Evolutionary conservation across 2,888 invertebrate genomes (phyloP).

Genomic region (Pyralis farinalis): DNA sequence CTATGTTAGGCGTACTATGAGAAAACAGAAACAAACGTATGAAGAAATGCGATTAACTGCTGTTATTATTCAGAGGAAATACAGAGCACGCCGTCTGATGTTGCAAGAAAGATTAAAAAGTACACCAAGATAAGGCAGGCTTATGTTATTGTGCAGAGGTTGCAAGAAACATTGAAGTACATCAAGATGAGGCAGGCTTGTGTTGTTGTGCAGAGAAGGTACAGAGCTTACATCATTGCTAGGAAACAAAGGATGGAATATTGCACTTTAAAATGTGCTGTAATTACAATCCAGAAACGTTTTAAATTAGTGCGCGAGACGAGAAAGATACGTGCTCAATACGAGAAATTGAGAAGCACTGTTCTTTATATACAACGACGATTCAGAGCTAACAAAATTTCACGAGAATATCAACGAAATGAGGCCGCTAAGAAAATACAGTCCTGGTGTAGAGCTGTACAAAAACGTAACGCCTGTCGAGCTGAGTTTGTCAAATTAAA

Average conservation of each 20-base stretch:
- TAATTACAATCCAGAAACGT: slow-evolving; percentile 55
- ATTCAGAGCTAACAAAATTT: slow-evolving; percentile 42
- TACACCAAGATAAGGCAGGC: slow-evolving; percentile 52
- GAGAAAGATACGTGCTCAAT: slow-evolving; percentile 36
- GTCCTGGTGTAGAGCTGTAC: slow-evolving; percentile 49
- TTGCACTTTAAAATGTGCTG: slow-evolving; percentile 38
- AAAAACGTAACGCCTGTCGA: slow-evolving; percentile 40
- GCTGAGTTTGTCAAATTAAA: slow-evolving; percentile 38
- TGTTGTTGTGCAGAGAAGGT: slow-evolving; percentile 60
- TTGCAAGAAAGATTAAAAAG: slow-evolving; percentile 40
- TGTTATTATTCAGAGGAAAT: slow-evolving; percentile 50
- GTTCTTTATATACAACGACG: slow-evolving; percentile 52
- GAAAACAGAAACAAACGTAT: slow-evolving; percentile 38
- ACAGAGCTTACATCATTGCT: slow-evolving; percentile 37
- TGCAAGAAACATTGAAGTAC: slow-evolving; percentile 49
- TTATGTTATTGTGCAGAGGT: slow-evolving; percentile 61
- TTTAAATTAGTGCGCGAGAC: slow-evolving; percentile 44
- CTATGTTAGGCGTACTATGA: slow-evolving; percentile 51
- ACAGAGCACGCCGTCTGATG: slow-evolving; percentile 52
- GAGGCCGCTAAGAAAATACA: slow-evolving; percentile 56
- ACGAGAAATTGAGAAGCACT: slow-evolving; percentile 35
- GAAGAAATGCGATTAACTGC: slow-evolving; percentile 28
- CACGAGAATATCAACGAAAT: slow-evolving; percentile 26
- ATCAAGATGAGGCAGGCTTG: slow-evolving; percentile 45
- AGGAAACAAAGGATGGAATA: slow-evolving; percentile 43